phyloP scores from a whole-genome alignment of 35 echinoderm and acorn worm genomes.

The Anneissia japonica region DNA sequence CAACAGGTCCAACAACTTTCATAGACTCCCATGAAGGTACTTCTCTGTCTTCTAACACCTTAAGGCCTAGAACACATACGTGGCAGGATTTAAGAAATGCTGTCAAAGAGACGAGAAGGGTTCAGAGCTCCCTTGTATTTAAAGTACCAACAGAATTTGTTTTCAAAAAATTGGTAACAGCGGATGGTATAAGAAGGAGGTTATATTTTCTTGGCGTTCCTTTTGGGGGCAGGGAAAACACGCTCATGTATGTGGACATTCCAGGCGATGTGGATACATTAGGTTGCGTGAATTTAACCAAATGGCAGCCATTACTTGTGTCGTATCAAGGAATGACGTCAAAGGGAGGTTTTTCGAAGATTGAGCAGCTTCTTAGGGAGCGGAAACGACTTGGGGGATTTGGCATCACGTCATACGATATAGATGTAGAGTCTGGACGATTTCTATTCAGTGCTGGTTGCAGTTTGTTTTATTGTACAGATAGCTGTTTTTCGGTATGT shows the following conservation, averaged over 20 bases:
- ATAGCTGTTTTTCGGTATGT: constrained; percentile 62
- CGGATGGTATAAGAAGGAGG: constrained; percentile 24
- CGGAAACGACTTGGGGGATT: constrained; percentile 81
- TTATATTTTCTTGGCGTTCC: constrained; percentile 88
- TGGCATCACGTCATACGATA: constrained; percentile 88
- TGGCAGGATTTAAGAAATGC: constrained; percentile 79
- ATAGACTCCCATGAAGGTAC: constrained; percentile 24
- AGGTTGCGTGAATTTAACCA: constrained; percentile 3
- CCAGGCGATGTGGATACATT: background rate
- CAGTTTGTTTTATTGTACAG: constrained; percentile 77
- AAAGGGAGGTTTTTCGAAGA: constrained; percentile 70
- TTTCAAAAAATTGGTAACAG: constrained; percentile 46
- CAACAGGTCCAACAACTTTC: constrained; percentile 70
- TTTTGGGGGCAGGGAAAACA: constrained; percentile 84
- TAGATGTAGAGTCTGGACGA: constrained; percentile 52
- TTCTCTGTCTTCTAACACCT: background rate
- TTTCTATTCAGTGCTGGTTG: constrained; percentile 86
- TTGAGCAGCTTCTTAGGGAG: constrained; percentile 87
- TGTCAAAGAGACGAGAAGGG: constrained; percentile 74
- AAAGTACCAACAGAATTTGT: constrained; percentile 80
- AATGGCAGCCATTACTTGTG: constrained; percentile 83
- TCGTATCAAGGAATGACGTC: constrained; percentile 63
- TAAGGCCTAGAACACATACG: constrained; percentile 34
- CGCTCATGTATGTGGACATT: constrained; percentile 64
- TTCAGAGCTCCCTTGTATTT: constrained; percentile 77